Base-by-base conservation (phyloP, 2,888 invertebrate genomes). In the Tetheella fluctuosa region DNA sequence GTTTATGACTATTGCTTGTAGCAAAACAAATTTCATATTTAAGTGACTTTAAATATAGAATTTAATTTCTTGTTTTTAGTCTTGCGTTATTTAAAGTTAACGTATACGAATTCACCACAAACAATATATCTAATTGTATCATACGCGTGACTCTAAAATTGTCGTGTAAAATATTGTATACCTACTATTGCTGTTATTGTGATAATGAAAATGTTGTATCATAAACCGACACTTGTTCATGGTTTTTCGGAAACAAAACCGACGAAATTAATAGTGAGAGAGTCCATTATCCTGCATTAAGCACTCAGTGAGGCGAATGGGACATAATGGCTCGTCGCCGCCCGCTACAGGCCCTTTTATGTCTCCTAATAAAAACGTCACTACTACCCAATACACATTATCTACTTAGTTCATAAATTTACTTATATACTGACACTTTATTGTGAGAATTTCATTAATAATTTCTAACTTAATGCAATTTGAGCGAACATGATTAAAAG, bases 211-310 rank as follows among this genome's bases (percentile, higher is more conserved):
- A 54, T 34, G 34, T 59, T 70, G 64, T 68, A 71, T 65, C 65
- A 67, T 69, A 71, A 71, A 69, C 68, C 64, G 69, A 76, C 72
- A 78, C 79, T 77, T 79, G 80, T 83, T 79, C 76, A 74, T 77
- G 76, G 76, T 82, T 81, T 81, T 81, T 77, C 73, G 76, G 76
- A 77, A 81, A 83, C 82, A 85, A 84, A 86, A 86, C 84, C 81
- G 74, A 74, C 80, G 73, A 88, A 88, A 89, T 89, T 87, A 88
- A 89, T 89, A 86, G 86, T 85, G 86, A 86, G 85, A 81, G 86
- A 81, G 82, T 88, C 86, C 89, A 89, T 89, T 89, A 89, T 86
- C 87, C 83, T 80, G 84, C 87, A 90, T 89, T 89, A 89, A 89
- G 86, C 87, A 89, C 89, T 88, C 87, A 84, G 85, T 84, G 83